Conservation (phyloP, 2,888 invertebrate species). For the Athalia rosae region DNA sequence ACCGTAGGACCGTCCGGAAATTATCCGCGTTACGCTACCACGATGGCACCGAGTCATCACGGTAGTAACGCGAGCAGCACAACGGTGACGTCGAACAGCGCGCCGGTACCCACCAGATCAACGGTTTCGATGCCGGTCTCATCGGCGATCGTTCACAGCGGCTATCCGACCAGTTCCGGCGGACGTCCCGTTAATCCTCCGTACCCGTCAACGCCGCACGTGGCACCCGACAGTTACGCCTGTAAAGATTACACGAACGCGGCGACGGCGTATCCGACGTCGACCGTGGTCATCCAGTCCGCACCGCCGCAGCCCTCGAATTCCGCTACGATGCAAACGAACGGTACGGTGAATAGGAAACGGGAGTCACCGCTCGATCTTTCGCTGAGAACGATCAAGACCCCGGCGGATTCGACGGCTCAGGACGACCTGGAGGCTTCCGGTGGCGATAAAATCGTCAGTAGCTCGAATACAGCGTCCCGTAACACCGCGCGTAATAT, state of each 20-base stretch:
- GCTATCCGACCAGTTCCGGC: conserved; percentile 32
- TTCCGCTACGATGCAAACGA: conserved; percentile 58
- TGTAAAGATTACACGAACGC: conserved; percentile 64
- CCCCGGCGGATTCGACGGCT: conserved; percentile 91
- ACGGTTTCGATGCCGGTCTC: conserved; percentile 54
- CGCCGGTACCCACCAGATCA: conserved; percentile 54
- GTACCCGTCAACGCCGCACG: conserved; percentile 30
- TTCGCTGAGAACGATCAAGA: conserved; percentile 91
- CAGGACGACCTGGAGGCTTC: conserved; percentile 79
- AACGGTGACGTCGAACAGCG: conserved; percentile 64
- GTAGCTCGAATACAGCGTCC: conserved; percentile 56
- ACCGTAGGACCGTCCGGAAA: conserved; percentile 56
- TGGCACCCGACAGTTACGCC: conserved; percentile 55
- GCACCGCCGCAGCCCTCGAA: conserved; percentile 51
- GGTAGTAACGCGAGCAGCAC: conserved; percentile 63
- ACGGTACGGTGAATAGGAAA: conserved; percentile 73
- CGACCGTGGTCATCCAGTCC: conserved; percentile 51
- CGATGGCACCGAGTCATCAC: conserved; percentile 68
- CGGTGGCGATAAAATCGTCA: conserved; percentile 59
- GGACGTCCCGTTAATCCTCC: conserved; percentile 41
- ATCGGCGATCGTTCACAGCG: conserved; percentile 51
- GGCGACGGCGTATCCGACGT: conserved; percentile 50
- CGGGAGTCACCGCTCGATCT: conserved; percentile 89
- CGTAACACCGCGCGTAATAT: conserved; percentile 58
- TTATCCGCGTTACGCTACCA: conserved; percentile 65